phyloP scores from a whole-genome alignment of 2,888 invertebrate species.

The Choreutis nemorana region DNA sequence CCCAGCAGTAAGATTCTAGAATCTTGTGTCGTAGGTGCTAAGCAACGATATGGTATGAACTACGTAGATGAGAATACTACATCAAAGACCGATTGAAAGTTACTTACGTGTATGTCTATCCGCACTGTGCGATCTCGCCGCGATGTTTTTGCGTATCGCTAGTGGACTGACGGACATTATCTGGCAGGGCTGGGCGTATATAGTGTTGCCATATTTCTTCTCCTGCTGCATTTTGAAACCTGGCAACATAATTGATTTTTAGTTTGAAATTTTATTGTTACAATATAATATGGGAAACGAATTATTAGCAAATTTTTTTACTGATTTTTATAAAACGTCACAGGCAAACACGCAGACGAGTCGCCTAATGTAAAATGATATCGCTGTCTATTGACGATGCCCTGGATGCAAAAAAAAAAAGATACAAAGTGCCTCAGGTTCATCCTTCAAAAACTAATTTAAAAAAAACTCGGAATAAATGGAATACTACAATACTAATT shows the following conservation, averaged over 20 bases:
- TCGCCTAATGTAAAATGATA: too few relatives aligned
- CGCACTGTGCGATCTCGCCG: conserved; percentile 68
- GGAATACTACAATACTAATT: neutral
- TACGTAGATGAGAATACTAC: too few relatives aligned
- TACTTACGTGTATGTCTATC: conserved; percentile 65
- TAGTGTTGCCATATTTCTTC: conserved; percentile 38
- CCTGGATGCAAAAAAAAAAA: neutral
- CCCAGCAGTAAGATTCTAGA: too few relatives aligned
- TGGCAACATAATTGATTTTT: too few relatives aligned
- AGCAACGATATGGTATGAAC: too few relatives aligned
- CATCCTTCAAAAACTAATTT: neutral
- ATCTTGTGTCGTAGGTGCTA: too few relatives aligned
- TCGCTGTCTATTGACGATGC: too few relatives aligned
- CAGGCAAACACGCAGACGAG: too few relatives aligned
- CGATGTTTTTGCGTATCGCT: conserved; percentile 53
- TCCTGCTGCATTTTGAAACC: conserved; percentile 51
- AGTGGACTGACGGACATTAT: conserved; percentile 46
- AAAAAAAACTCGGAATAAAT: neutral
- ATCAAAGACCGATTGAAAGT: neutral
- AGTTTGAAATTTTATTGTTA: too few relatives aligned
- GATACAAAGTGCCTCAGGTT: neutral
- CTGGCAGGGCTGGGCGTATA: conserved; percentile 66
- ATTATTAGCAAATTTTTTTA: too few relatives aligned
- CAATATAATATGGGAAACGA: too few relatives aligned
- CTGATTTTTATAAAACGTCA: too few relatives aligned